Base-by-base conservation (phyloP, 2,797 vertebrate species). In the Staurois parvus region DNA sequence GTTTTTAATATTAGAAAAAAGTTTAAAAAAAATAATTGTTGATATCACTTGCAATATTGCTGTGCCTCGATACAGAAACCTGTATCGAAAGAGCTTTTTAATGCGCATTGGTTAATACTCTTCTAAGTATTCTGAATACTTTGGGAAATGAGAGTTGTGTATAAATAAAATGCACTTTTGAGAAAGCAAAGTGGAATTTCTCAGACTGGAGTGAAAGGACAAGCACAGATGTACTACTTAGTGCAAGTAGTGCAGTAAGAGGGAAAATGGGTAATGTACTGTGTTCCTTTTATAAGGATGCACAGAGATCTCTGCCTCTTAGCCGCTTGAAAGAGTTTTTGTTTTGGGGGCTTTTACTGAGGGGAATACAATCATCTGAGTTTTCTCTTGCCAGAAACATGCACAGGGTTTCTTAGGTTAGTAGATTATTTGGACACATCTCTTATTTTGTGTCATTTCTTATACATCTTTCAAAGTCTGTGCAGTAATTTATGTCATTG, bases 391-490 rank as follows among this genome's bases (percentile, higher is more conserved):
- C 30, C 69, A 73, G 48, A 72, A 81, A 52, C 28, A 4, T 72
- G 24, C 67, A n/a, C 28, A 26, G 9, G 32, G 17, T 81, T 72
- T 72, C 24, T 3, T 26, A 28, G 48, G 52, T 24, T 13, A 19
- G 68, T 26, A 19, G 48, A 73, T 81, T 81, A 62, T 73, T 79
- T 81, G 30, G 79, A 72, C 52, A 62, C 10, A n/a, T 72, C 48
- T 62, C 69, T 62, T 62, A 62, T 72, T 81, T 72, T 62, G 10
- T 72, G 69, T 64, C 48, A 11, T 81, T 15, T 8, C 28, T 29
- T 72, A 59, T 34, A 48, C 69, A 30, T 56, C 2, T 72, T 59
- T 66, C 21, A 67, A 78, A 78, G 30, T 34, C 17, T 81, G 21
- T 24, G 37, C 28, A 5, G 48, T 81, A 29, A 59, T 74, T 30